Percentiles rank a stretch among this genome's conserved stretches.
phyloP scores from a whole-genome alignment of 2,113 vertebrate species.

The Alethe castanea region DNA sequence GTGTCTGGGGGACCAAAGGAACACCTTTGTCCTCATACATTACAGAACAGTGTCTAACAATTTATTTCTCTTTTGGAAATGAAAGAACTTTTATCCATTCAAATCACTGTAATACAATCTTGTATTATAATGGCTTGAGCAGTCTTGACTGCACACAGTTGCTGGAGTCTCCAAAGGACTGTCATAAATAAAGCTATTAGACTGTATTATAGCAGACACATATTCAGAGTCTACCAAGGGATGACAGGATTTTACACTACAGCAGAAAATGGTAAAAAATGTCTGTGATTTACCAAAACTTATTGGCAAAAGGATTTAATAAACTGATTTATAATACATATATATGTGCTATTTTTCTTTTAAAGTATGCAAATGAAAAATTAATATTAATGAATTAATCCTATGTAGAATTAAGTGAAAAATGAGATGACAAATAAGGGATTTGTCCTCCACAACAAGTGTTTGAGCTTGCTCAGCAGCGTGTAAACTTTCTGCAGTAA shows the following conservation, averaged over 20 bases:
- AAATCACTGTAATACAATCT: slow-evolving; percentile 16
- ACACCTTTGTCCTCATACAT: background rate
- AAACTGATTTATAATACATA: background rate
- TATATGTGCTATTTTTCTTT: background rate
- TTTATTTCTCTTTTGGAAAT: background rate
- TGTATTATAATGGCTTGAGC: slow-evolving; percentile 35
- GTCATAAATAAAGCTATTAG: slow-evolving; percentile 48
- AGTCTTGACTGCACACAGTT: slow-evolving; percentile 12
- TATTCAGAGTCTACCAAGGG: background rate
- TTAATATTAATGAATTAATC: background rate
- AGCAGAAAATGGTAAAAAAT: background rate
- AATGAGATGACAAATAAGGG: background rate
- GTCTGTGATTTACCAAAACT: background rate
- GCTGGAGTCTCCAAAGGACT: slow-evolving; percentile 22
- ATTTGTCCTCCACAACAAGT: background rate
- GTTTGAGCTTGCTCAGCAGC: background rate
- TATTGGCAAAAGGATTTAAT: background rate
- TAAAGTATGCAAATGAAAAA: background rate
- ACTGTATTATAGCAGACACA: background rate
- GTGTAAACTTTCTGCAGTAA: background rate
- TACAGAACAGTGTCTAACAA: background rate
- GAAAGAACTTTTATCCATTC: slow-evolving; percentile 11
- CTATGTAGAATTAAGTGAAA: background rate
- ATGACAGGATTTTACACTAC: background rate
- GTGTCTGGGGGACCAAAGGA: background rate